phyloP scores from a whole-genome alignment of 2,113 vertebrate genomes.

The Rhynchomys soricoides region DNA sequence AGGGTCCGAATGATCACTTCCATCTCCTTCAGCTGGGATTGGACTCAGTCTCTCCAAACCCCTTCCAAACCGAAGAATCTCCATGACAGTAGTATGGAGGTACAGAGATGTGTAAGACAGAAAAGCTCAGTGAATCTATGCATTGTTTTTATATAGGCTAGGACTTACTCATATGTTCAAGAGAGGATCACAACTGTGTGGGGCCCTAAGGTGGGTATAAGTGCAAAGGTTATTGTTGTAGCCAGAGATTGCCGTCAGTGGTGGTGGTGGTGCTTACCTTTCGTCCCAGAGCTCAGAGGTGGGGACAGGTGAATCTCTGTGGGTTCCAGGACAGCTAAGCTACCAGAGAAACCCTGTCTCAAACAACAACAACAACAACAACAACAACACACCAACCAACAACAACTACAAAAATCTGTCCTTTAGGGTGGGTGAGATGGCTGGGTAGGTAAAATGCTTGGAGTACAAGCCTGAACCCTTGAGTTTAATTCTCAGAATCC shows the following conservation, averaged over 20 bases:
- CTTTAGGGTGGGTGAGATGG: not conserved
- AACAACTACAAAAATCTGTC: not conserved
- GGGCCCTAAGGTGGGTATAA: not conserved
- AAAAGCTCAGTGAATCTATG: not conserved
- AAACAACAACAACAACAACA: not conserved
- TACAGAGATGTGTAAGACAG: not conserved
- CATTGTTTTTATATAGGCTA: not conserved
- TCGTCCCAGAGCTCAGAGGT: not conserved
- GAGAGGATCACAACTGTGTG: not conserved
- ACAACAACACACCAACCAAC: no score
- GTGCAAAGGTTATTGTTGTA: not conserved
- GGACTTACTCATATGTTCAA: not conserved
- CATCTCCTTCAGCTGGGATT: not conserved
- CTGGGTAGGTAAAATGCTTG: not conserved
- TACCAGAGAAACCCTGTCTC: not conserved
- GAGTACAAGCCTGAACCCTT: not conserved
- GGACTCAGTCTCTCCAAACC: not conserved
- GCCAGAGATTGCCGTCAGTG: not conserved
- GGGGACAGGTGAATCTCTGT: not conserved
- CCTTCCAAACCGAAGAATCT: not conserved
- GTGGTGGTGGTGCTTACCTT: not conserved
- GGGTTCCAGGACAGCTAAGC: not conserved
- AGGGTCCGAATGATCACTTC: not conserved
- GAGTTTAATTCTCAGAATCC: not conserved
- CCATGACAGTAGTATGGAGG: not conserved